A percentile compares a stretch with the other conserved stretches of the same genome.
Evolutionary conservation across 2,113 vertebrate species (phyloP).

Genomic region (Aptenodytes forsteri): DNA sequence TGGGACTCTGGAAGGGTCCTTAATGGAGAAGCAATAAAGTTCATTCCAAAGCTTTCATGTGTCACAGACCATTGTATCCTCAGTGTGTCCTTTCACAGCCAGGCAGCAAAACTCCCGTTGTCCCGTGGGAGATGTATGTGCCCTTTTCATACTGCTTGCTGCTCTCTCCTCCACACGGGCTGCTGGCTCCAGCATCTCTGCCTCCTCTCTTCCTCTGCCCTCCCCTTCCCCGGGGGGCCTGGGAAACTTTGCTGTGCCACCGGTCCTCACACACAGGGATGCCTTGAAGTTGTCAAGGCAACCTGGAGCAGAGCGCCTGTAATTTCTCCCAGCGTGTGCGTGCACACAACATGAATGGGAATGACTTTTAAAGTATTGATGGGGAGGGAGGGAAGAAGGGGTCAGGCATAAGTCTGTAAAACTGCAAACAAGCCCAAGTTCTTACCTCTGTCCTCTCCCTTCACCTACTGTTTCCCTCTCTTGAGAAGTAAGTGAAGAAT

Average conservation of each 20-base stretch:
- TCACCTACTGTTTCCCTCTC: background rate
- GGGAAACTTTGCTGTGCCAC: slow-evolving; percentile 74
- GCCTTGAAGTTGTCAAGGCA: slow-evolving; percentile 64
- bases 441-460: background rate
- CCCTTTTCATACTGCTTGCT: slow-evolving; percentile 18
- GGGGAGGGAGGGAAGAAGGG: background rate
- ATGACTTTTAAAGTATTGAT: slow-evolving; percentile 33
- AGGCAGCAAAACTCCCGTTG: slow-evolving; percentile 48
- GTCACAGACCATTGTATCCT: slow-evolving; percentile 50
- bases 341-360: slow-evolving; percentile 24
- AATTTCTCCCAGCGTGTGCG: slow-evolving; percentile 17
- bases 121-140: slow-evolving; percentile 44
- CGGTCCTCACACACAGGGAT: slow-evolving; percentile 55
- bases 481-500: background rate
- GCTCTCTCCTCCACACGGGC: slow-evolving; percentile 22
- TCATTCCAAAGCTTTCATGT: slow-evolving; percentile 60
- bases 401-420: background rate
- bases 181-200: slow-evolving; percentile 23
- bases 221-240: slow-evolving; percentile 63
- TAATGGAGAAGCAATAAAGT: slow-evolving; percentile 40
- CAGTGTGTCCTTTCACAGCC: slow-evolving; percentile 63
- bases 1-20: slow-evolving; percentile 28
- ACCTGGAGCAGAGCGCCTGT: slow-evolving; percentile 49
- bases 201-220: slow-evolving; percentile 34
- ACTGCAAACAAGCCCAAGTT: background rate